Conservation (phyloP, 2,888 invertebrate genomes). For the Tachina lurida region DNA sequence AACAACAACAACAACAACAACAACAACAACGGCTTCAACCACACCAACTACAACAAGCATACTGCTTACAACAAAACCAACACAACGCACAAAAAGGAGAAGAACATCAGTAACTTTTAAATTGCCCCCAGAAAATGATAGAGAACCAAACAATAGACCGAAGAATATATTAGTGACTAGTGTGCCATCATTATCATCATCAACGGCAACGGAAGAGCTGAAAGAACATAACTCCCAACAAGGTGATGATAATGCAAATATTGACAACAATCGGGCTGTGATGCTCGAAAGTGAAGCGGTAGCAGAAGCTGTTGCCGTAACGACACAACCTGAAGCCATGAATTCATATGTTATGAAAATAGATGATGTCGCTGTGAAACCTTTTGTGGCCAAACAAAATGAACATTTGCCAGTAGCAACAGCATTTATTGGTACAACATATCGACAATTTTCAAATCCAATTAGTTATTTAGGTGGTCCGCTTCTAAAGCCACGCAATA, state of each 20-base stretch:
- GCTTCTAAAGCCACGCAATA: conserved; percentile 83
- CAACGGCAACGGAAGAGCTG: background rate
- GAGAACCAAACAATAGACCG: conserved; percentile 32
- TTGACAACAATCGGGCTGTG: conserved; percentile 7
- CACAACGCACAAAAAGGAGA: conserved; percentile 57
- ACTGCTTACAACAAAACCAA: conserved; percentile 46
- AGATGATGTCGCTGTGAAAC: conserved; percentile 74
- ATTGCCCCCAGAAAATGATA: conserved; percentile 54
- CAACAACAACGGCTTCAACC: conserved; percentile 10
- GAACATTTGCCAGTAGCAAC: conserved; percentile 80
- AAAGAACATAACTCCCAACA: conserved; percentile 28
- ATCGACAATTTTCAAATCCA: conserved; percentile 85
- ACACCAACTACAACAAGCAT: conserved; percentile 48
- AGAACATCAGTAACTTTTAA: conserved; percentile 62
- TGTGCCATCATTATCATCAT: conserved; percentile 13
- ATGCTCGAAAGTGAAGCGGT: conserved; percentile 60
- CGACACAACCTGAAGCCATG: conserved; percentile 34
- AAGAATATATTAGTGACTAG: conserved; percentile 46
- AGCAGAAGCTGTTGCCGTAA: conserved; percentile 53
- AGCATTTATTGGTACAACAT: conserved; percentile 84
- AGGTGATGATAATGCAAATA: conserved; percentile 29
- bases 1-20: conserved; percentile 27
- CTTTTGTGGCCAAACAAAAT: conserved; percentile 75
- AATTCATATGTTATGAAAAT: conserved; percentile 67
- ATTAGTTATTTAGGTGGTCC: conserved; percentile 89